phyloP scores from a whole-genome alignment of 2,888 invertebrate genomes.

The Pseudanteris insignis region DNA sequence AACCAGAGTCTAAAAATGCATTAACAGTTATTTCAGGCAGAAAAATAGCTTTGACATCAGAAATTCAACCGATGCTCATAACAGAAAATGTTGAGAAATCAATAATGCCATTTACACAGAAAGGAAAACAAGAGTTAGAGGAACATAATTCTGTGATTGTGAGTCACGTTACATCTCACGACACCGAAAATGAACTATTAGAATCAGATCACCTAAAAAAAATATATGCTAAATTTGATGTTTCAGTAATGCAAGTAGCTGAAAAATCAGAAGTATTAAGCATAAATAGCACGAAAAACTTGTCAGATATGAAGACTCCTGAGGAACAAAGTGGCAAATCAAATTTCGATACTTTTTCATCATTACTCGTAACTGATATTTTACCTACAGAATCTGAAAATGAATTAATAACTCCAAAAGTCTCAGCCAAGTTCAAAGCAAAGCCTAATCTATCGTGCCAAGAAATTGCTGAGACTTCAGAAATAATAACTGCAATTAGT shows the following conservation, averaged over 20 bases:
- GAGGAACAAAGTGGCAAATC: slow-evolving; percentile 48
- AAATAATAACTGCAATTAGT: slow-evolving; percentile 54
- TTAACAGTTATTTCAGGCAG: slow-evolving; percentile 54
- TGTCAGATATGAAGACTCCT: slow-evolving; percentile 35
- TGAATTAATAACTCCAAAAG: slow-evolving; percentile 46
- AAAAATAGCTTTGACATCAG: slow-evolving; percentile 64
- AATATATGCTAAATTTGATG: slow-evolving; percentile 49
- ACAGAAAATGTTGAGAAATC: slow-evolving; percentile 54
- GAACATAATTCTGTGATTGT: slow-evolving; percentile 48
- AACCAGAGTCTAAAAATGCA: slow-evolving; percentile 52
- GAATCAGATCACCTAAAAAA: slow-evolving; percentile 36
- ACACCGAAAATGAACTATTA: slow-evolving; percentile 47
- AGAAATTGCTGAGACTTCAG: slow-evolving; percentile 64
- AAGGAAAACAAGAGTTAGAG: slow-evolving; percentile 48
- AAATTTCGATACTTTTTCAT: slow-evolving; percentile 50
- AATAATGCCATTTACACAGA: slow-evolving; percentile 46
- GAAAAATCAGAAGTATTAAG: slow-evolving; percentile 58
- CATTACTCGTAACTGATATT: slow-evolving; percentile 50
- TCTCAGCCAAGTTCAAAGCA: slow-evolving; percentile 51
- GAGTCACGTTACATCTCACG: slow-evolving; percentile 50
- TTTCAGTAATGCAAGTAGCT: slow-evolving; percentile 59
- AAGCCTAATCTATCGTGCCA: slow-evolving; percentile 55
- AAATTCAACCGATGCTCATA: slow-evolving; percentile 55
- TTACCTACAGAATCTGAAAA: slow-evolving; percentile 45
- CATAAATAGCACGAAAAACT: slow-evolving; percentile 47